A percentile compares a stretch with the other conserved stretches of the same genome.
These are phyloP conservation scores for Himalopsyche kuldschensis DNA, from an alignment of 2,888 invertebrate genomes.

Conservation along the genomic window DNA sequence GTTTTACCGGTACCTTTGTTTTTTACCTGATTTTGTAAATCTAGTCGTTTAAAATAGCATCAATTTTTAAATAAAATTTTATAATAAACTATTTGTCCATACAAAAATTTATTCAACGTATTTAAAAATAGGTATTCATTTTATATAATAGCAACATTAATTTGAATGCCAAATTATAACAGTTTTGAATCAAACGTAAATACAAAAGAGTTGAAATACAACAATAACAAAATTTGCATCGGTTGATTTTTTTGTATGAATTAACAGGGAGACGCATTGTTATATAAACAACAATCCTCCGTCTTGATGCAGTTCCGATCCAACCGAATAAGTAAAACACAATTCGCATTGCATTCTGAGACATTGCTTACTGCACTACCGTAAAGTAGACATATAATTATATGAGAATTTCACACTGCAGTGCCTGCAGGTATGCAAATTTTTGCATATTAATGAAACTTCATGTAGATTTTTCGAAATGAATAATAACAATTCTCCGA, in stretches of 20 bases:
- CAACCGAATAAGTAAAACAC: background rate
- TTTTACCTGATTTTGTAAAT: too few relatives aligned
- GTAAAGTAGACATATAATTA: constrained; percentile 28
- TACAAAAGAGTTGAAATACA: background rate
- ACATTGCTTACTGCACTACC: background rate
- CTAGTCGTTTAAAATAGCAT: too few relatives aligned
- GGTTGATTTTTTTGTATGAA: background rate
- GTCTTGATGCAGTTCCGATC: background rate
- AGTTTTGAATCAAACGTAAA: background rate
- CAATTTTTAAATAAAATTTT: too few relatives aligned
- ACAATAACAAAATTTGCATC: background rate
- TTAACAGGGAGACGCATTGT: background rate
- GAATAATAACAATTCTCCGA: constrained; percentile 12
- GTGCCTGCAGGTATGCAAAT: constrained; percentile 24
- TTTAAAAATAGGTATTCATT: too few relatives aligned
- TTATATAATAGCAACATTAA: background rate
- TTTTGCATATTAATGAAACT: constrained; percentile 28
- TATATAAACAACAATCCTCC: background rate
- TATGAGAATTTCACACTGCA: constrained; percentile 21
- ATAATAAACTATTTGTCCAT: too few relatives aligned
- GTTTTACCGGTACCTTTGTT: too few relatives aligned
- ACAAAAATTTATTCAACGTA: too few relatives aligned
- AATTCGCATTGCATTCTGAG: background rate
- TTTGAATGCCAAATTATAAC: background rate
- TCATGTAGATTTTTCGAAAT: constrained; percentile 29